Evolutionary conservation across 2,113 vertebrate genomes (phyloP).

Genomic region (Eptesicus fuscus): DNA sequence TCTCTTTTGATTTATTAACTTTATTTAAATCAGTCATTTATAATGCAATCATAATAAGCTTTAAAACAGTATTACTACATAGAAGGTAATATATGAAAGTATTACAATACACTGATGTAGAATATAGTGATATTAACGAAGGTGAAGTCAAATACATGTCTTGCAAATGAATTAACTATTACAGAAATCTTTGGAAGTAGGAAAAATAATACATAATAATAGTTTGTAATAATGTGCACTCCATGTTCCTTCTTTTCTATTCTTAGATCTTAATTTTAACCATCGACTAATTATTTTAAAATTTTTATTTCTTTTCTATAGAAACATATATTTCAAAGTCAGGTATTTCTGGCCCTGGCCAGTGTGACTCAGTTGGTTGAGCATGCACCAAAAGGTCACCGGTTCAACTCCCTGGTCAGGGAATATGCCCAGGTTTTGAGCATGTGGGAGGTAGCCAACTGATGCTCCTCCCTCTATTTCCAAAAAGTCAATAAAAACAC

Average conservation of each 20-base stretch:
- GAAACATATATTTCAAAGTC: neutral
- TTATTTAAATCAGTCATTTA: slow-evolving; percentile 15
- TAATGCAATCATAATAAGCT: neutral
- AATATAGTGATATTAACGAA: neutral
- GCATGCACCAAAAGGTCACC: too few species aligned
- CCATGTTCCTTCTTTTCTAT: neutral
- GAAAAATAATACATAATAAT: neutral
- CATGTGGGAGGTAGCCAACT: too few species aligned
- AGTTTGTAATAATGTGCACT: neutral
- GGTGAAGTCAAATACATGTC: neutral
- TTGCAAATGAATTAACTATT: neutral
- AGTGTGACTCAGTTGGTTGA: too few species aligned
- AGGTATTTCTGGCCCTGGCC: too few species aligned
- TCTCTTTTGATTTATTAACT: neutral
- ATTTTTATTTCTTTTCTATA: neutral
- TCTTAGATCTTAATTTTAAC: neutral
- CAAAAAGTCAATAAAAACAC: neutral
- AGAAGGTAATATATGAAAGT: neutral
- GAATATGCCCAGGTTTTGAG: too few species aligned
- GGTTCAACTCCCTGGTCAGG: too few species aligned
- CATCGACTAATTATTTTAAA: neutral
- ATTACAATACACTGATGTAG: neutral
- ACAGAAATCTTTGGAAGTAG: neutral
- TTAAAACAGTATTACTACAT: neutral
- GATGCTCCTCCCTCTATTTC: too few species aligned